Evolutionary conservation across 2,797 vertebrate genomes (phyloP), one percentile per base, ranked within the genome.

Genomic region (Phataginus tetradactyla): DNA sequence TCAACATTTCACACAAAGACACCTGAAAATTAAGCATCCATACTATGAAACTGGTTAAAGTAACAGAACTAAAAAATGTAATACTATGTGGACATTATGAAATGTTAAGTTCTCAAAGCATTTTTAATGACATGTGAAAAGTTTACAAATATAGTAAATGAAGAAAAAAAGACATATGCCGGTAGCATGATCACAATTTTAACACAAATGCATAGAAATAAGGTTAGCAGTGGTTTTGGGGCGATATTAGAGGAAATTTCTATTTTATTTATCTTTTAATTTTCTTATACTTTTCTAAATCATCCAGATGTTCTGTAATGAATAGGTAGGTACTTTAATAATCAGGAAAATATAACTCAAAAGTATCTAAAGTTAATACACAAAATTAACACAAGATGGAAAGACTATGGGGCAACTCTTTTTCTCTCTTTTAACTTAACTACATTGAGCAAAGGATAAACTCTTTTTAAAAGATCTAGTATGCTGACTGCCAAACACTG

Each of bases 271-370:
- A 84, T 42, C 84, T 88, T 88, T 61, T 18, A 27, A 34, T 55
- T 80, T 32, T 79, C 42, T 75, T 86, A 63, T 29, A 18, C 53
- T 77, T 86, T 90, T 81, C 51, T 81, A 95, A 91, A 88, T 88
- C 34, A 87, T 7, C 61, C 23, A n/a, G 21, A 63, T 68, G 25
- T 69, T 77, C 72, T 72, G 20, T 51, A 59, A 77, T 49, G 69
- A 85, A 77, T 12, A n/a, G 8, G 66, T 18, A 45, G 34, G 59
- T 61, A 42, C 51, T 66, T 79, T 79, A 91, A 85, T 68, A 49
- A 88, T 49, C 32, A 34, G 79, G n/a, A 69, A 88, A 94, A 51
- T 45, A 5, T 25, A n/a, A 49, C n/a, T 71, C 42, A 20, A 53
- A 84, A 91, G 34, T 39, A 84, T 5, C 53, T 90, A 57, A 93